Evolutionary conservation across 2,888 invertebrate genomes (phyloP).

Genomic region (Sesia apiformis): DNA sequence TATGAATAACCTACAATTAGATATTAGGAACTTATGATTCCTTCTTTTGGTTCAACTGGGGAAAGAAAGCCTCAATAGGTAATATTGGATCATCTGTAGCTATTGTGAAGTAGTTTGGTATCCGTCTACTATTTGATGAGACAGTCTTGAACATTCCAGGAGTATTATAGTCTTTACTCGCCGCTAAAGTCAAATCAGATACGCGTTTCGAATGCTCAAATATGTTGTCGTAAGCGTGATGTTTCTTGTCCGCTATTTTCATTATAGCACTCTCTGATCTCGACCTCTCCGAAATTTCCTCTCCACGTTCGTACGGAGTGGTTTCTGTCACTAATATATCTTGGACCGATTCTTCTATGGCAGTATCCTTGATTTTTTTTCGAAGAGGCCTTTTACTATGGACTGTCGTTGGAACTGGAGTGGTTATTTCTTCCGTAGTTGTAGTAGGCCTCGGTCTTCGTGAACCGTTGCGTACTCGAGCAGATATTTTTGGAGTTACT

Average conservation of each 20-base stretch:
- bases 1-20: slow-evolving; percentile 21
- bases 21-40: slow-evolving; percentile 51
- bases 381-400: slow-evolving; percentile 47
- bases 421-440: slow-evolving; percentile 47
- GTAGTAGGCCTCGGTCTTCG: slow-evolving; percentile 40
- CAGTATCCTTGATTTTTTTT: slow-evolving; percentile 54
- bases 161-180: slow-evolving; percentile 81
- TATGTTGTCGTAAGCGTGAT: slow-evolving; percentile 48
- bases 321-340: slow-evolving; percentile 52
- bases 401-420: slow-evolving; percentile 31
- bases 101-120: slow-evolving; percentile 82
- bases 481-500: slow-evolving; percentile 55
- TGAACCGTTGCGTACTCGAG: slow-evolving; percentile 52
- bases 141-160: slow-evolving; percentile 82
- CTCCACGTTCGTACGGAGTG: slow-evolving; percentile 34
- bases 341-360: slow-evolving; percentile 53
- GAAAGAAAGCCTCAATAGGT: slow-evolving; percentile 87
- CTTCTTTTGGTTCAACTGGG: slow-evolving; percentile 79
- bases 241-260: slow-evolving; percentile 73
- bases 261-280: slow-evolving; percentile 71
- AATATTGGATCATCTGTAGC: slow-evolving; percentile 86
- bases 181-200: slow-evolving; percentile 82
- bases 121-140: slow-evolving; percentile 75
- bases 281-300: slow-evolving; percentile 61
- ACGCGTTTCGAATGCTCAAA: slow-evolving; percentile 79